Evolutionary conservation across 2,888 invertebrate genomes (phyloP).

Genomic region (Teleogryllus oceanicus): DNA sequence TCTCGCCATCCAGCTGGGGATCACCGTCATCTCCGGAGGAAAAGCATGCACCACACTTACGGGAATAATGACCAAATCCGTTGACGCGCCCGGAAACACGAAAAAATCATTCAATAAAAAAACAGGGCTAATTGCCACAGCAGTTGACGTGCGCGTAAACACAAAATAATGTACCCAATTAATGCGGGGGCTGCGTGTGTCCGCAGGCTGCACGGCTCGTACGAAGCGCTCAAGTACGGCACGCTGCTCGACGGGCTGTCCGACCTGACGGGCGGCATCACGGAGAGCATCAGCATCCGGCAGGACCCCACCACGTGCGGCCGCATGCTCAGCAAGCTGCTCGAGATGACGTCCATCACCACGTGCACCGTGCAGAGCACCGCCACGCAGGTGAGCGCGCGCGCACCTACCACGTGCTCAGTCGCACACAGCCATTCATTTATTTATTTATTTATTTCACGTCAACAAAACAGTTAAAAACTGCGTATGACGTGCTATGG

Average conservation of each 20-base stretch:
- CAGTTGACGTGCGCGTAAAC: not conserved
- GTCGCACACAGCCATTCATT: too few species aligned
- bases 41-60: too few species aligned
- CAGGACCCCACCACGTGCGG: conserved; percentile 67
- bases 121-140: too few species aligned
- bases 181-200: not conserved
- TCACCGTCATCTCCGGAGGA: too few species aligned
- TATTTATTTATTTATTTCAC: too few species aligned
- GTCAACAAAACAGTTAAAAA: too few species aligned
- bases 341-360: conserved; percentile 80
- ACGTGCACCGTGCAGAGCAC: conserved; percentile 68
- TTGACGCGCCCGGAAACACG: too few species aligned
- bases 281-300: conserved; percentile 72
- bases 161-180: conserved; percentile 10
- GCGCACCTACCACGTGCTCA: too few species aligned
- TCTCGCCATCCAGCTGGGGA: too few species aligned
- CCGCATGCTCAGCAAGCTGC: conserved; percentile 63
- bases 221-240: conserved; percentile 91
- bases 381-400: conserved; percentile 45
- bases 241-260: conserved; percentile 81
- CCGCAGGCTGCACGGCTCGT: conserved; percentile 81
- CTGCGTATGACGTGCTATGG: too few species aligned
- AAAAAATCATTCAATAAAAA: too few species aligned
- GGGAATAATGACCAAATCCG: too few species aligned
- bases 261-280: conserved; percentile 85